A percentile compares a stretch with the other conserved stretches of the same genome.
Conservation (phyloP, 2,113 vertebrate species). For the Rhegmatorhina hoffmannsi region DNA sequence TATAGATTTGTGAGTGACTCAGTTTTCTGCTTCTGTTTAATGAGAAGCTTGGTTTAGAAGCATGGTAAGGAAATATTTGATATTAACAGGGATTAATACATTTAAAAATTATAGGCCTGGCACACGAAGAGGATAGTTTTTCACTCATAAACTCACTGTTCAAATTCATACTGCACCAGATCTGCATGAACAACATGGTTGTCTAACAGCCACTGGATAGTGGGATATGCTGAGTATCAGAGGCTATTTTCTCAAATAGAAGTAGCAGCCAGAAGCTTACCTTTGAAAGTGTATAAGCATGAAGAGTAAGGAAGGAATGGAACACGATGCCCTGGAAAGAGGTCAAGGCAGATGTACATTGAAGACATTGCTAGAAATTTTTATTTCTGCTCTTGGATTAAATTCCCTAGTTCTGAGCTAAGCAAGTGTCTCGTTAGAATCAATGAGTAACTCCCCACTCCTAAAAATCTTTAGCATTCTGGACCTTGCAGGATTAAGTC, state of each 20-base stretch:
- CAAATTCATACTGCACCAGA: neutral
- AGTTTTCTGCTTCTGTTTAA: constrained; percentile 1
- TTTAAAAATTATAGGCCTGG: neutral
- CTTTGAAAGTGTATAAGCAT: neutral
- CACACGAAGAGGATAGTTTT: rapidly evolving
- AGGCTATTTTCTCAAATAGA: neutral
- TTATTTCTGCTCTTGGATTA: neutral
- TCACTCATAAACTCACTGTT: neutral
- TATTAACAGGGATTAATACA: neutral
- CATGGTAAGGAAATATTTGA: neutral
- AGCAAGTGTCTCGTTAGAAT: neutral
- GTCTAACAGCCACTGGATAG: neutral
- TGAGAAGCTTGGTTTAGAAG: neutral
- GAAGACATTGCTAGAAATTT: neutral
- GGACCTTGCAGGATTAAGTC: neutral
- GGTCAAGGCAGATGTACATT: neutral
- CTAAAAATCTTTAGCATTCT: neutral
- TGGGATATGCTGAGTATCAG: neutral
- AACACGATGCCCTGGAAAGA: neutral
- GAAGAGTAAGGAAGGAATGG: neutral
- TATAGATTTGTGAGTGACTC: neutral
- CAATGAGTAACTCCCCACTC: neutral
- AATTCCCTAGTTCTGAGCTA: neutral
- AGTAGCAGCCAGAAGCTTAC: neutral
- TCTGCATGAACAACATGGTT: neutral